These are phyloP conservation scores for Synergus itoensis DNA, from an alignment of 2,888 invertebrate genomes.

Conservation along the genomic window DNA sequence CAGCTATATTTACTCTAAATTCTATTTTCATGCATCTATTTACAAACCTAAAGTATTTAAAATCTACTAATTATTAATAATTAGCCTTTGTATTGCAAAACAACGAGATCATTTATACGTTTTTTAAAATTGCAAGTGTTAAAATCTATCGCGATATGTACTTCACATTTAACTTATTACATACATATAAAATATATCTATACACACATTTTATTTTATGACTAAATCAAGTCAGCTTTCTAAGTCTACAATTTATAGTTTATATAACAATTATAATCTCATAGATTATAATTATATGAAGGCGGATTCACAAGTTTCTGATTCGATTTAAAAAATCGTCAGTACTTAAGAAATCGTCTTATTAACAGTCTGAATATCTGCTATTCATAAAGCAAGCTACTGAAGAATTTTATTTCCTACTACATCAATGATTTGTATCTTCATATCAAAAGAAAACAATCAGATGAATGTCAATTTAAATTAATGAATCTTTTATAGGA, in stretches of 20 bases:
- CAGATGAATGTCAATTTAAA: neutral
- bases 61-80: neutral
- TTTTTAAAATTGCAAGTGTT: neutral
- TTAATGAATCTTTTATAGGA: neutral
- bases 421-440: neutral
- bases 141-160: neutral
- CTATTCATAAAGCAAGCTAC: neutral
- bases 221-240: neutral
- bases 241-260: neutral
- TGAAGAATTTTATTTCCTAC: neutral
- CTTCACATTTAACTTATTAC: neutral
- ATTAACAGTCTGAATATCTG: neutral
- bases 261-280: neutral
- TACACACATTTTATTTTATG: neutral
- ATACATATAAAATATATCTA: neutral
- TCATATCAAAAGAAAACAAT: neutral
- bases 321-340: neutral
- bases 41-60: neutral
- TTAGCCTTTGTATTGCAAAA: neutral
- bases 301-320: too few species aligned
- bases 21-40: neutral
- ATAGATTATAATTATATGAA: neutral
- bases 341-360: too few species aligned
- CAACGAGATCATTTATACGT: neutral
- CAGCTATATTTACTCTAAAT: neutral